Conservation (phyloP, 1,140 invertebrate species). For the Neotoxoptera formosana region DNA sequence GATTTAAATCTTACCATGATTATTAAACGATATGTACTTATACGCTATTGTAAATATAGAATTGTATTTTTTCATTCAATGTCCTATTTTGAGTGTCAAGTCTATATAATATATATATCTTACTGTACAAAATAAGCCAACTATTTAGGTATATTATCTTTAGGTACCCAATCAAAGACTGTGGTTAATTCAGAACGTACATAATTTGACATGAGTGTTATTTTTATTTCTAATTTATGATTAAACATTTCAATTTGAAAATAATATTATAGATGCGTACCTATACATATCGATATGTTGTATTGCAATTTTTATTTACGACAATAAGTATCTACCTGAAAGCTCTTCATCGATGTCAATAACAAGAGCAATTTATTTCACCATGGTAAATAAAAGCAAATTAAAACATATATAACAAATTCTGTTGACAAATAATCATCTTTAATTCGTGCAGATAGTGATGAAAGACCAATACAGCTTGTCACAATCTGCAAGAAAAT, state of each 20-base stretch:
- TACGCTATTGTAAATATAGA: background rate
- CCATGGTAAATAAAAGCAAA: too few relatives aligned
- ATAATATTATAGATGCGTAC: background rate
- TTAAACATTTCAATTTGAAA: background rate
- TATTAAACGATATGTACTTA: conserved; percentile 38
- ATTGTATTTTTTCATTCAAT: background rate
- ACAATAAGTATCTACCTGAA: background rate
- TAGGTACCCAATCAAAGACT: background rate
- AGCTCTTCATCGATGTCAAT: background rate
- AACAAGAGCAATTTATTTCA: background rate
- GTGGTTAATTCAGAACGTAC: background rate
- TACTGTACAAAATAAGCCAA: background rate
- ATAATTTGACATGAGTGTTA: background rate
- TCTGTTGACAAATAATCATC: too few relatives aligned
- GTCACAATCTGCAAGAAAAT: too few relatives aligned
- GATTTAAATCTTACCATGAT: conserved; percentile 53
- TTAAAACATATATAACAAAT: too few relatives aligned
- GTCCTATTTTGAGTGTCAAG: background rate
- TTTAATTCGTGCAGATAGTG: too few relatives aligned
- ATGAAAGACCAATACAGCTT: too few relatives aligned
- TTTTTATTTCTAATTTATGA: background rate
- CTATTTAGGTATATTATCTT: background rate
- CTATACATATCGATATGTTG: background rate
- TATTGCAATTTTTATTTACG: background rate
- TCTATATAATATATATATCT: background rate